Conservation (phyloP, 2,888 invertebrate genomes). For the Ischnus inquisitorius region DNA sequence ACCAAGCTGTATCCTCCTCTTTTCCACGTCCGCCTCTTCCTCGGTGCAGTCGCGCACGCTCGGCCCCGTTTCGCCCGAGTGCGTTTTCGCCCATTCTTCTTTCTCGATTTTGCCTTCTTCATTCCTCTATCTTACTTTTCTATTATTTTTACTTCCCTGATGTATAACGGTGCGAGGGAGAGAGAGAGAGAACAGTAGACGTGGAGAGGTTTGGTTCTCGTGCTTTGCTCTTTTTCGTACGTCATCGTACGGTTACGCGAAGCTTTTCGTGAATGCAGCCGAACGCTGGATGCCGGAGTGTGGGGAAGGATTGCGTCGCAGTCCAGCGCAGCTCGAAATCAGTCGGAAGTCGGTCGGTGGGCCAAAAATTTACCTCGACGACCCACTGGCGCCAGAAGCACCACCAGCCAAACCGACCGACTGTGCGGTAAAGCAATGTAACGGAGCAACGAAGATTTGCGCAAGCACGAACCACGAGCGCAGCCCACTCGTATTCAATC, state of each 20-base stretch:
- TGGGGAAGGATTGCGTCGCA: conserved; percentile 14
- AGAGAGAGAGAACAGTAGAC: conserved; percentile 7
- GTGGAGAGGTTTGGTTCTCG: conserved; percentile 8
- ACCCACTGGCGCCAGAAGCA: conserved; percentile 65
- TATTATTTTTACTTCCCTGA: conserved; percentile 35
- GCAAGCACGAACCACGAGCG: conserved; percentile 30
- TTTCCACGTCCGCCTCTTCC: conserved; percentile 49
- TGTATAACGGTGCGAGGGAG: not conserved
- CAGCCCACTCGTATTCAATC: conserved; percentile 59
- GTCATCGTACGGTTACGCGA: conserved; percentile 48
- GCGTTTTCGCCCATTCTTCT: conserved; percentile 66
- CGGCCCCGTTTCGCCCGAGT: conserved; percentile 69
- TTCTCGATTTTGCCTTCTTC: conserved; percentile 34
- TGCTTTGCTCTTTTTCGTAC: conserved; percentile 44
- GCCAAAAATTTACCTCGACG: conserved; percentile 69
- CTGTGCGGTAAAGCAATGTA: conserved; percentile 34
- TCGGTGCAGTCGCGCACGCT: conserved; percentile 62
- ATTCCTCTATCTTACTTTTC: conserved; percentile 26
- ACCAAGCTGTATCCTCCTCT: conserved; percentile 48
- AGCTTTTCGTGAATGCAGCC: conserved; percentile 15
- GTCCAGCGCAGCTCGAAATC: conserved; percentile 62
- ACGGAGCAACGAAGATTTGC: conserved; percentile 45
- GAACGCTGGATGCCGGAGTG: not conserved
- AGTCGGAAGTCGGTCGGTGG: conserved; percentile 70
- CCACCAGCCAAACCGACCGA: conserved; percentile 39